phyloP scores from a whole-genome alignment of 37 sponge, comb jelly and placozoan species.

The Ephydatia muelleri region DNA sequence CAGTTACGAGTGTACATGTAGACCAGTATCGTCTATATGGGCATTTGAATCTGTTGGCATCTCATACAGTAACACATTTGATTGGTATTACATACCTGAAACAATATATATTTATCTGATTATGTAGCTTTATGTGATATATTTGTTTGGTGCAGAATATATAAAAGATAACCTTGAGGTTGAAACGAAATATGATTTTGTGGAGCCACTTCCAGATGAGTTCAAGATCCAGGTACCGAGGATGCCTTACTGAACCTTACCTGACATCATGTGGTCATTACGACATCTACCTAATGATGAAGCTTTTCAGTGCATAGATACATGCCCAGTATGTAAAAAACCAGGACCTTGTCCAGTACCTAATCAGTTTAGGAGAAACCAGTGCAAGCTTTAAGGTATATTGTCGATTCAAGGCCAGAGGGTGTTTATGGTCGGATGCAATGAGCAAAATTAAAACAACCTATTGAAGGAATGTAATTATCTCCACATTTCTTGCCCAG shows the following conservation, averaged over 20 bases:
- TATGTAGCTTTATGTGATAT: neutral
- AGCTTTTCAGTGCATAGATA: neutral
- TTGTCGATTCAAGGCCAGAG: neutral
- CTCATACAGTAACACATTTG: too few relatives aligned
- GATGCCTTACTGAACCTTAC: neutral
- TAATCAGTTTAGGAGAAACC: neutral
- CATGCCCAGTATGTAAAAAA: neutral
- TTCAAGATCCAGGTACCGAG: neutral
- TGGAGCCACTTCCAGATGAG: neutral
- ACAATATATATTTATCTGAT: too few relatives aligned
- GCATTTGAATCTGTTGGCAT: too few relatives aligned
- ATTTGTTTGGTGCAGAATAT: neutral
- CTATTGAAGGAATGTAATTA: neutral
- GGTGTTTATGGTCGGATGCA: neutral
- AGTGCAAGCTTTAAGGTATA: neutral
- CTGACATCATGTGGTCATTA: neutral
- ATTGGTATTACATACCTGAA: too few relatives aligned
- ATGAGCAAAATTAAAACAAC: neutral
- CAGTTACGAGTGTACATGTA: too few relatives aligned
- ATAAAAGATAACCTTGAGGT: neutral
- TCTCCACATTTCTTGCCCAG: neutral
- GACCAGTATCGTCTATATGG: too few relatives aligned
- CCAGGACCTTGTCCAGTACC: neutral
- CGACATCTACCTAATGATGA: neutral
- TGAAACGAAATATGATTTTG: neutral